Evolutionary conservation across 2,113 vertebrate genomes (phyloP).

Genomic region (Lathamus discolor): DNA sequence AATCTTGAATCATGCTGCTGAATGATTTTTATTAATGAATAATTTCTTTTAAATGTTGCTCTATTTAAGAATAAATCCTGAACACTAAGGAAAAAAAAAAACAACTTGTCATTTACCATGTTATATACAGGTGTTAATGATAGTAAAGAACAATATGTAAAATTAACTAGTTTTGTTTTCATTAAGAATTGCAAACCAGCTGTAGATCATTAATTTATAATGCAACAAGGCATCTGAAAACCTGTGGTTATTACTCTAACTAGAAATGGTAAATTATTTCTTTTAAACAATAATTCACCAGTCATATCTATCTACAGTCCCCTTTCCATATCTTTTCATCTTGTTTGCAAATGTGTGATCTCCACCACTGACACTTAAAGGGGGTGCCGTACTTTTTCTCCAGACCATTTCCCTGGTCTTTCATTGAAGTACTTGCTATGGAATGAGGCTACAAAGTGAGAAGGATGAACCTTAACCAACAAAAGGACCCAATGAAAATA

Average conservation of each 20-base stretch:
- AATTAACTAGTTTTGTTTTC: neutral
- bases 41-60: neutral
- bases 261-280: neutral
- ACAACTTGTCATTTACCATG: neutral
- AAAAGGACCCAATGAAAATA: neutral
- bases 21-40: neutral
- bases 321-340: neutral
- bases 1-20: neutral
- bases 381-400: neutral
- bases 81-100: neutral
- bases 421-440: neutral
- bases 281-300: neutral
- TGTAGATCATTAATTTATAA: neutral
- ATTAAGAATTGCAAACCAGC: neutral
- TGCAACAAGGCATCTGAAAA: neutral
- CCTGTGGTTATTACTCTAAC: neutral
- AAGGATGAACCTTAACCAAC: neutral
- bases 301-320: rapidly evolving
- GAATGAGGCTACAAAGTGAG: neutral
- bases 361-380: neutral
- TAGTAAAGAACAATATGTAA: neutral
- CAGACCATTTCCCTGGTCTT: neutral
- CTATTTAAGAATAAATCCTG: neutral
- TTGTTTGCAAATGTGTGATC: neutral
- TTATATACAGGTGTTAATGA: neutral